Conservation (phyloP, 2,113 vertebrate genomes). For the Bubalus kerabau region DNA sequence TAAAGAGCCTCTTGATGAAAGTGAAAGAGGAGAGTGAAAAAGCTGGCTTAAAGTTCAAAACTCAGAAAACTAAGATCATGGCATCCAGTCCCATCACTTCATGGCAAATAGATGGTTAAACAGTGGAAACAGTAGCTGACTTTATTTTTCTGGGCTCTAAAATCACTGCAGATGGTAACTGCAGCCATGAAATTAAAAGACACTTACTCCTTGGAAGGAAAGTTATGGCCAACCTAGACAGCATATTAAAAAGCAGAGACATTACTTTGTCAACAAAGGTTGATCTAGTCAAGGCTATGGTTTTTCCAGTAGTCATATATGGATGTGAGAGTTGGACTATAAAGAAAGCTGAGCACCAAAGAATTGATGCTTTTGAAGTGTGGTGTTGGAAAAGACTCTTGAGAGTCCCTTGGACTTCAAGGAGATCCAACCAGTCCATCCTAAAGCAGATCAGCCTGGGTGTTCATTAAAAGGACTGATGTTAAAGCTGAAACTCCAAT, state of each 20-base stretch:
- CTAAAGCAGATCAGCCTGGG: not conserved
- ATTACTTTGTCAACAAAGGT: not conserved
- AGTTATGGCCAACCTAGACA: not conserved
- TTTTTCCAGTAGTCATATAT: not conserved
- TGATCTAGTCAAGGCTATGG: not conserved
- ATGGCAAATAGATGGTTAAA: not conserved
- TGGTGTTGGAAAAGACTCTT: not conserved
- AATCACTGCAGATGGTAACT: not conserved
- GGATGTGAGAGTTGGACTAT: not conserved
- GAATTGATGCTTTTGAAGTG: not conserved
- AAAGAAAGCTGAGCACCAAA: accelerated
- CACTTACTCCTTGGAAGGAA: not conserved
- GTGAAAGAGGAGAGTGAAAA: not conserved
- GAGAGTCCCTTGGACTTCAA: not conserved
- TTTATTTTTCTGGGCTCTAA: not conserved
- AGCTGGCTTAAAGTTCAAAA: not conserved
- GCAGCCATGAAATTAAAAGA: not conserved
- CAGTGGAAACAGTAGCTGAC: not conserved
- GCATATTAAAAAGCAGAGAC: not conserved
- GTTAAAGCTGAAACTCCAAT: not conserved
- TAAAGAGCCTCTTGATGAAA: not conserved
- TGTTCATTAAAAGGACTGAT: not conserved
- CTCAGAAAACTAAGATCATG: not conserved
- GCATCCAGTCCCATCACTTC: not conserved
- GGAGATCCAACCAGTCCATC: not conserved